These are phyloP conservation scores for Sphaeramia orbicularis DNA, from an alignment of 2,797 vertebrate genomes.

Conservation along the genomic window DNA sequence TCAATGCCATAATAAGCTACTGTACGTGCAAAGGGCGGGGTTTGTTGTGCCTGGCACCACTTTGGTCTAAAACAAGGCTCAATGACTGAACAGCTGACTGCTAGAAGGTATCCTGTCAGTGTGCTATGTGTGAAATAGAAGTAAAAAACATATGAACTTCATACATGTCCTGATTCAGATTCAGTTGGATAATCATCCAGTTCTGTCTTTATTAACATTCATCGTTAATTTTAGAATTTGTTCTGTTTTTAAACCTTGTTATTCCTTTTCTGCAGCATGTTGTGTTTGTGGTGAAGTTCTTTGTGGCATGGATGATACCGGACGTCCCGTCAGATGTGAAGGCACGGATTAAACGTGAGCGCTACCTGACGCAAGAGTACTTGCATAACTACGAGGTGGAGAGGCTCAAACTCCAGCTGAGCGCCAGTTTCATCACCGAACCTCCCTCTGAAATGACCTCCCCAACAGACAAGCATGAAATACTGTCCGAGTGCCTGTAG, in stretches of 20 bases:
- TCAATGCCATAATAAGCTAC: too few relatives aligned
- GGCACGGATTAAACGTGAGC: slow-evolving; percentile 92
- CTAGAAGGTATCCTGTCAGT: too few relatives aligned
- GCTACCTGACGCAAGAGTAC: slow-evolving; percentile 92
- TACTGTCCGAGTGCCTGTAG: slow-evolving; percentile 78
- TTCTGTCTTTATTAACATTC: too few relatives aligned
- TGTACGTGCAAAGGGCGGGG: too few relatives aligned
- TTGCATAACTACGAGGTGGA: slow-evolving; percentile 93
- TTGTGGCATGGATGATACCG: slow-evolving; percentile 96
- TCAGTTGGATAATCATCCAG: too few relatives aligned
- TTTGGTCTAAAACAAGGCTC: too few relatives aligned
- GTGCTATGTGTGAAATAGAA: too few relatives aligned
- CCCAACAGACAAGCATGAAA: slow-evolving; percentile 67
- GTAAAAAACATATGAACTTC: too few relatives aligned
- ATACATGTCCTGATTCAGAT: too few relatives aligned
- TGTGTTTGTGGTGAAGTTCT: slow-evolving; percentile 95
- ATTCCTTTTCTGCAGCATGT: slow-evolving; percentile 84
- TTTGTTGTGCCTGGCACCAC: too few relatives aligned
- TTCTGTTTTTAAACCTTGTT: background rate
- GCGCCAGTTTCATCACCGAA: slow-evolving; percentile 78
- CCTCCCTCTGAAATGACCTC: slow-evolving; percentile 47
- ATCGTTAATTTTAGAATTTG: background rate
- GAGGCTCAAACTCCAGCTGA: slow-evolving; percentile 89
- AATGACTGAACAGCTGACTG: too few relatives aligned
- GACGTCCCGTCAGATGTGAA: slow-evolving; percentile 92